Conservation (phyloP, 2,113 vertebrate species). For the Coryphaenoides rupestris region DNA sequence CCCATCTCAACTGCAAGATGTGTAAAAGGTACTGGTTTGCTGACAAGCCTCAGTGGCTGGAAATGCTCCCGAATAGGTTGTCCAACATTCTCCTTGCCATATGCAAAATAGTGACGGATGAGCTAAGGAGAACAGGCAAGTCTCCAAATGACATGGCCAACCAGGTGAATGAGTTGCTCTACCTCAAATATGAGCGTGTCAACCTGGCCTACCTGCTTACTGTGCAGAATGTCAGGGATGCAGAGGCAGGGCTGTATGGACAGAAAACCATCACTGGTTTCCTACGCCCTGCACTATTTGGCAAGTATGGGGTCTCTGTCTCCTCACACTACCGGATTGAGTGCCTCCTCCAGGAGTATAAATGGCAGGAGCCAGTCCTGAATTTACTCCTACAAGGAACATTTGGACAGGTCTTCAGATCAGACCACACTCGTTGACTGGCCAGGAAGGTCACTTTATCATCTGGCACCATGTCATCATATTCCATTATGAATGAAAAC, state of each 20-base stretch:
- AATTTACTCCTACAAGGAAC: slow-evolving; percentile 8
- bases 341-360: slow-evolving; percentile 19
- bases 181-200: slow-evolving; percentile 28
- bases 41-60: slow-evolving; percentile 24
- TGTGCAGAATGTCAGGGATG: slow-evolving; percentile 15
- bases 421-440: slow-evolving; percentile 23
- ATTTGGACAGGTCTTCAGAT: slow-evolving; percentile 5
- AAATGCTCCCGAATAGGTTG: slow-evolving; percentile 14
- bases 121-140: slow-evolving; percentile 14
- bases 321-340: slow-evolving; percentile 19
- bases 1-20: slow-evolving; percentile 11
- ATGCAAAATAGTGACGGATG: slow-evolving; percentile 28
- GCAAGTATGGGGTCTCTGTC: slow-evolving; percentile 12
- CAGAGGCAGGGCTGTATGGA: slow-evolving; percentile 22
- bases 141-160: slow-evolving; percentile 29
- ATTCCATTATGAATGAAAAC: slow-evolving; percentile 23
- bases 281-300: slow-evolving; percentile 10
- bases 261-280: slow-evolving; percentile 23
- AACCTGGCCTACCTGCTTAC: slow-evolving; percentile 25
- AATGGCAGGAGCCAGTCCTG: slow-evolving; percentile 5
- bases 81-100: slow-evolving; percentile 20
- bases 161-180: slow-evolving; percentile 23
- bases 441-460: slow-evolving; percentile 16
- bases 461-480: slow-evolving; percentile 23
- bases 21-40: slow-evolving; percentile 28